Base-by-base conservation (phyloP, 2,888 invertebrate genomes). In the Eudasyphora cyanicolor region DNA sequence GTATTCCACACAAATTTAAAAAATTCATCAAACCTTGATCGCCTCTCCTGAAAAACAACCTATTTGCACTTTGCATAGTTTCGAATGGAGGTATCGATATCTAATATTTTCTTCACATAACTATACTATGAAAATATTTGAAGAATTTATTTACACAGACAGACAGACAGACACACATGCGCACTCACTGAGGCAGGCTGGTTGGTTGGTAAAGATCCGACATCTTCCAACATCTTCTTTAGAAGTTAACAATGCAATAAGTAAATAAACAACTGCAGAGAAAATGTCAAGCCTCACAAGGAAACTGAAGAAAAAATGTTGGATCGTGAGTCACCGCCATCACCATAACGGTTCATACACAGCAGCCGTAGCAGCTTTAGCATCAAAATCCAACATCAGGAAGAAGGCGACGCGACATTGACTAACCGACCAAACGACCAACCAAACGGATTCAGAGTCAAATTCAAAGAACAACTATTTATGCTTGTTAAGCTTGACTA, bases 271-370 rank as follows among this genome's bases (percentile, higher is more conserved):
- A 49, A 27, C 4, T 3, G 10, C 57, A 8, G 21, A 51, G 10
- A 1, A 51, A 19, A 60, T n/a, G 14, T 14, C 12, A 6, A 60
- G 29, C n/a, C 29, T 17, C n/a, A 10, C 17, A 19, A 21, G 10
- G 32, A n/a, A n/a, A n/a, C n/a, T n/a, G n/a, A n/a, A n/a, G n/a
- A n/a, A n/a, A n/a, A 57, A 57, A 62, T 38, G 38, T 19, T 64
- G 64, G 38, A 64, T 64, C 35, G 64, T 64, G 64, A 64, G 8
- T 64, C 64, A 64, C 64, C 21, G 10, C 27, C 14, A 19, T 21
- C 64, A 64, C 64, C 64, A 12, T 64, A 64, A 64, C 64, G 64
- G 64, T 64, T 64, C 38, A 19, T 19, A 10, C 35, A 12, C 21
- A 38, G 5, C 38, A 64, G 17, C 35, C 32, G 17, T 32, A 35